Percentiles rank a stretch among this genome's conserved stretches.
Conservation (phyloP, 2,113 vertebrate genomes). For the Megaleporinus macrocephalus region DNA sequence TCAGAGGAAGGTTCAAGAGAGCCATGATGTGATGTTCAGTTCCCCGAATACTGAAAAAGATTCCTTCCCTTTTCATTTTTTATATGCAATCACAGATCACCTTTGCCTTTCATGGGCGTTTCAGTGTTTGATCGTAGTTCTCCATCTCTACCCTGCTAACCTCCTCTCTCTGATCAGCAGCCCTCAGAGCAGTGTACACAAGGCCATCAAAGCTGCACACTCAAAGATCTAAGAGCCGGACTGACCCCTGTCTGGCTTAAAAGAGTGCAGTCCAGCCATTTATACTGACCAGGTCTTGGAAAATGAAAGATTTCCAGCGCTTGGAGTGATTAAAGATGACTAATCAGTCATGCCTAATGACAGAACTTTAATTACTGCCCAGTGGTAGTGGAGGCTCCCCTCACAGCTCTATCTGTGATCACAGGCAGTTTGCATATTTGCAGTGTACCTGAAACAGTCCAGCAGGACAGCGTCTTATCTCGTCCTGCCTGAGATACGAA, state of each 20-base stretch:
- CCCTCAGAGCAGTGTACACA: slow-evolving; percentile 12
- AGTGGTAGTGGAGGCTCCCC: slow-evolving; percentile 37
- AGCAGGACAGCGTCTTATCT: slow-evolving; percentile 53
- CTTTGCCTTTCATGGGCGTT: slow-evolving; percentile 29
- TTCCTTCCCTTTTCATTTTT: slow-evolving; percentile 13
- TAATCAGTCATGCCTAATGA: slow-evolving; percentile 57
- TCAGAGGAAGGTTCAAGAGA: background rate
- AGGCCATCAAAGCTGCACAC: slow-evolving; percentile 43
- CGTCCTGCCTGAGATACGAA: slow-evolving; percentile 32
- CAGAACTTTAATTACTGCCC: slow-evolving; percentile 53
- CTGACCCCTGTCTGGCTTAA: slow-evolving; percentile 43
- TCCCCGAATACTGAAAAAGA: background rate
- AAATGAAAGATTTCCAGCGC: slow-evolving; percentile 51
- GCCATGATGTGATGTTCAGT: background rate
- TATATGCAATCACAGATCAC: slow-evolving; percentile 29
- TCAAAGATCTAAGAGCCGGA: slow-evolving; percentile 34
- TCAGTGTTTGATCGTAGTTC: slow-evolving; percentile 48
- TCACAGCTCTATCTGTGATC: slow-evolving; percentile 52
- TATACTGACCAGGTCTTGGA: slow-evolving; percentile 39
- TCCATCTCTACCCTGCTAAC: background rate
- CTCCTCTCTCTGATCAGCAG: slow-evolving; percentile 27
- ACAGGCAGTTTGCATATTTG: slow-evolving; percentile 62
- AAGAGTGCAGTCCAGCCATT: slow-evolving; percentile 16
- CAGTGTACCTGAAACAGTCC: slow-evolving; percentile 59
- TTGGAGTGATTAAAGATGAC: slow-evolving; percentile 47